Conservation (phyloP, 2,888 invertebrate species). For the Conops quadrifasciatus region DNA sequence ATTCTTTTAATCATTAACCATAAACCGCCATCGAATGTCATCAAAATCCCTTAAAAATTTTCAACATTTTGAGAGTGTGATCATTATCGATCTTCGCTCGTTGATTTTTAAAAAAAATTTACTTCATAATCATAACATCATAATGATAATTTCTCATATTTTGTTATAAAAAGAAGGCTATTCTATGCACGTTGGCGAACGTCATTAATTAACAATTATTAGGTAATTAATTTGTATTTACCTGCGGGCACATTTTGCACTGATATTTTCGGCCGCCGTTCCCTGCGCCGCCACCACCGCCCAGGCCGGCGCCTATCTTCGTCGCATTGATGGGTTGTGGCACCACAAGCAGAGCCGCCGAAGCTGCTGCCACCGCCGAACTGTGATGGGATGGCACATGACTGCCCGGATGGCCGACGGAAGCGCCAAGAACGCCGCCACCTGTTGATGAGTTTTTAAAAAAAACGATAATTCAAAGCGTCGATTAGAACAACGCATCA, state of each 20-base stretch:
- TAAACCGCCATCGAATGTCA: no score
- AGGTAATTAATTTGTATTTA: constrained; percentile 67
- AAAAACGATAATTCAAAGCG: constrained; percentile 42
- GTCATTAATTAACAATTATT: background rate
- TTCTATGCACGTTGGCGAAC: background rate
- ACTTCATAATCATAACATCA: background rate
- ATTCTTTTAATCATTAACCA: no score
- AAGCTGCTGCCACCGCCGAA: constrained; percentile 68
- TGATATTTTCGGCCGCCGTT: constrained; percentile 80
- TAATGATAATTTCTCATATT: no score
- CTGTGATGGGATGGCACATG: constrained; percentile 66
- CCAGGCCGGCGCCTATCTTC: constrained; percentile 67
- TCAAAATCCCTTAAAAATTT: no score
- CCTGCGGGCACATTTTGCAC: constrained; percentile 98
- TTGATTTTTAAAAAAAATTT: no score
- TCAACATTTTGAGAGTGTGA: no score
- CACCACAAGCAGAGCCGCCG: constrained; percentile 81
- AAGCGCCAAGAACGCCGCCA: constrained; percentile 52
- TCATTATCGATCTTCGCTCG: background rate
- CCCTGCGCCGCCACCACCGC: constrained; percentile 51
- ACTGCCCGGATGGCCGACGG: constrained; percentile 60
- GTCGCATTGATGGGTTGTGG: constrained; percentile 85
- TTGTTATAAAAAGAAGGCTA: no score
- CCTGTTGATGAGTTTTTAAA: constrained; percentile 53
- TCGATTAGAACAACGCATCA: no score